These are phyloP conservation scores for Phymanthus crucifer DNA, from an alignment of 92 coral and sea anemone genomes.

Conservation along the genomic window DNA sequence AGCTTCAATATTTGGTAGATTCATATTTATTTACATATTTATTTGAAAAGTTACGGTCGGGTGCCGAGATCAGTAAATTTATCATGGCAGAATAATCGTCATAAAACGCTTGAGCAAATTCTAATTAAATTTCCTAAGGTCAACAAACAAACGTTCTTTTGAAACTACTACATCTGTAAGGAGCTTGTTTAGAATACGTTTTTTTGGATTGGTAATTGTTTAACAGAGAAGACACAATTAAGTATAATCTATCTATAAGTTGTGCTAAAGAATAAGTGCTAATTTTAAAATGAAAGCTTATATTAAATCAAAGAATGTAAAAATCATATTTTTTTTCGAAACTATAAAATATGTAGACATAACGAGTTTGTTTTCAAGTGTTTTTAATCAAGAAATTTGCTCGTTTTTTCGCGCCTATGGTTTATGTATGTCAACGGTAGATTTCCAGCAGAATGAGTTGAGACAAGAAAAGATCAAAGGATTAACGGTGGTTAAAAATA, in stretches of 20 bases:
- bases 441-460: not conserved
- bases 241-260: not conserved
- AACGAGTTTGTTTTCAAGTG: not conserved
- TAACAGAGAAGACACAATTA: not conserved
- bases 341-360: not conserved
- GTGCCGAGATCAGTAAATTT: not conserved
- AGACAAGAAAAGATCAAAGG: not conserved
- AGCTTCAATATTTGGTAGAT: not conserved
- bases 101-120: constrained; percentile 4
- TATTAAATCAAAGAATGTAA: not conserved
- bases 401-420: not conserved
- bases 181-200: not conserved
- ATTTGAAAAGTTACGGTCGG: not conserved
- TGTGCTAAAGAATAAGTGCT: not conserved
- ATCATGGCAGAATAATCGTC: not conserved
- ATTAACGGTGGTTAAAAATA: not conserved
- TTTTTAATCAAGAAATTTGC: not conserved
- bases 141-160: not conserved
- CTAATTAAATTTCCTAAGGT: not conserved
- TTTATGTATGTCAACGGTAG: not conserved
- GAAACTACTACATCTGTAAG: not conserved
- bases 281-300: not conserved
- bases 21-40: not conserved
- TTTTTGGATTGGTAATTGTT: not conserved
- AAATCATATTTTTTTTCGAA: not conserved